Conservation (phyloP, 2,797 vertebrate species). For the Chlorospingus semifuscus region DNA sequence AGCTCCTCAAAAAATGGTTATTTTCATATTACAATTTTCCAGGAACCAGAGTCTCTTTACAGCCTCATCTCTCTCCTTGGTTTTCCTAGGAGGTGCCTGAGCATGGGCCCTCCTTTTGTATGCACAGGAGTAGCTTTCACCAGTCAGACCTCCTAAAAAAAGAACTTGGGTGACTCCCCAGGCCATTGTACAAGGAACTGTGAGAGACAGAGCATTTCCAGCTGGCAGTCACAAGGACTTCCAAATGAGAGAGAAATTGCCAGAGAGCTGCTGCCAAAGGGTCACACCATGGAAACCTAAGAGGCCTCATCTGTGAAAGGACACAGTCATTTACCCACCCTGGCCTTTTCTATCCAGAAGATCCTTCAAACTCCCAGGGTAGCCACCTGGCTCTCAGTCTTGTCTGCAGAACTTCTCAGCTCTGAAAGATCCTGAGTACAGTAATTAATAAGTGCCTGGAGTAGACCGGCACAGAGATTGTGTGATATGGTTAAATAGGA, state of each 20-base stretch:
- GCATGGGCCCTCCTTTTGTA: background rate
- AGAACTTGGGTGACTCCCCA: background rate
- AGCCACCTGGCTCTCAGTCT: background rate
- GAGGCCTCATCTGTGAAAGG: background rate
- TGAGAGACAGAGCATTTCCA: background rate
- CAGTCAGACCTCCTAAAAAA: background rate
- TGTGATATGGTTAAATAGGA: background rate
- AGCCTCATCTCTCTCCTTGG: background rate
- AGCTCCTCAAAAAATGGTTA: background rate
- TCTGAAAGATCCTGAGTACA: background rate
- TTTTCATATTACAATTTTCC: background rate
- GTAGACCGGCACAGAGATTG: background rate
- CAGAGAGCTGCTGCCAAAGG: background rate
- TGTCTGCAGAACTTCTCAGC: background rate
- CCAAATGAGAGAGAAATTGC: background rate
- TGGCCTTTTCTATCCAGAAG: background rate
- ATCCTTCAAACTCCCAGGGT: background rate
- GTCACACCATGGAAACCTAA: background rate
- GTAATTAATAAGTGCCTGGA: background rate
- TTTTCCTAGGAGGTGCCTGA: background rate
- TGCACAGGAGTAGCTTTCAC: background rate
- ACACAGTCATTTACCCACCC: background rate
- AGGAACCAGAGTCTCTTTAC: background rate
- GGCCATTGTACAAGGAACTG: background rate
- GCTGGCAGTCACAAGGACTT: background rate